Conservation (phyloP, 2,113 vertebrate genomes). For the Typhlomys cinereus region DNA sequence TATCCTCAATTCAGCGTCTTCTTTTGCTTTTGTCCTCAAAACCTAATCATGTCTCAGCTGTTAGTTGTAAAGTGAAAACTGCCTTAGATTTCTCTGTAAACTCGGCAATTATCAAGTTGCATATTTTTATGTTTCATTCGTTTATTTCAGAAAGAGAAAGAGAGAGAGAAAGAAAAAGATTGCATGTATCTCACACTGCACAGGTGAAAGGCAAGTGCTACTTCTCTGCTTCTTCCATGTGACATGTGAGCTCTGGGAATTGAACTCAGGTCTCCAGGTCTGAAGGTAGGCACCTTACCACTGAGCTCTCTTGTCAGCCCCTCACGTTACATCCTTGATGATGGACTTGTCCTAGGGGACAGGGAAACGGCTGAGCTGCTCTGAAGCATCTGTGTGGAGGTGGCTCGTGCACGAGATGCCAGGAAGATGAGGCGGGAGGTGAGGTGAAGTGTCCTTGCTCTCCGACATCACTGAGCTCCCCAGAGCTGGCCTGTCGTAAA, state of each 20-base stretch:
- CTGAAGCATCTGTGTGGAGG: not conserved
- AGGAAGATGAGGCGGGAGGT: not conserved
- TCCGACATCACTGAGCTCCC: fast-evolving
- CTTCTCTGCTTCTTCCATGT: no score
- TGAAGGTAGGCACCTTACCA: no score
- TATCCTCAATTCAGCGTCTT: not conserved
- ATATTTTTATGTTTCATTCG: fast-evolving
- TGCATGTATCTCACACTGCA: no score
- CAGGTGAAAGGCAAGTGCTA: no score
- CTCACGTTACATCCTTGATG: no score
- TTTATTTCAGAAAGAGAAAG: no score
- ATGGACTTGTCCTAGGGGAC: no score
- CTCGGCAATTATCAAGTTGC: fast-evolving
- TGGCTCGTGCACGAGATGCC: not conserved
- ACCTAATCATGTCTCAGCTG: not conserved
- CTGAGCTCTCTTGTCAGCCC: no score
- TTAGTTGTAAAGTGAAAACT: not conserved
- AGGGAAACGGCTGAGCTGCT: fast-evolving
- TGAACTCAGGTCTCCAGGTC: no score
- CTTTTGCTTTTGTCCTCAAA: not conserved
- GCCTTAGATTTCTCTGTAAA: fast-evolving
- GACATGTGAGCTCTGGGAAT: no score
- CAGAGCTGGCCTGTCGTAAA: fast-evolving
- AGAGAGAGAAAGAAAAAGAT: no score
- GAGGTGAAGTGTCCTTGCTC: not conserved